Base-by-base conservation (phyloP, 1,140 invertebrate genomes). In the Musca vetustissima region DNA sequence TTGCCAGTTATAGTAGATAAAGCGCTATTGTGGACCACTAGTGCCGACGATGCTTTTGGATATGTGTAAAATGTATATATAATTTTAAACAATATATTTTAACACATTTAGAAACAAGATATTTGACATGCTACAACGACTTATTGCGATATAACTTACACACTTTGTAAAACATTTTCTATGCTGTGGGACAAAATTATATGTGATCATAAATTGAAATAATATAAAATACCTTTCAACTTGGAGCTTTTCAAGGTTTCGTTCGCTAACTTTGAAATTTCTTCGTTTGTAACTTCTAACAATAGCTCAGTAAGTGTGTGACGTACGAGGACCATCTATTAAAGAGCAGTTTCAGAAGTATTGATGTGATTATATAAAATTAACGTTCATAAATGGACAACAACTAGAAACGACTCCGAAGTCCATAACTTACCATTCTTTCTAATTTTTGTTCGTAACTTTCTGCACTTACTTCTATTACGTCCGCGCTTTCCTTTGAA, bases 261-360 rank as follows among this genome's bases (percentile, higher is more conserved):
- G 82, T 89, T 87, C 82, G 92, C 93, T 74, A 96, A 88, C 72
- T 85, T 84, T 73, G 88, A 82, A 78, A 98, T 95, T 87, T 96
- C 93, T 82, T 92, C 89, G 77, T 92, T 94, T 14, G 96, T 98
- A 73, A 97, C 95, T 77, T 97, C 94, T 67, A 98, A 85, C 64
- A 98, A 87, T 75, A 98, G 92, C 86, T 97, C 93, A 50, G 95
- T 98, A 80, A 98, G 84, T 70, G 91, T 90, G 67, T 91, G 86
- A 72, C 94, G 88, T 21, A 98, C 92, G 82, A 89, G 90, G 77
- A 94, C 82, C 92, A 97, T 96, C 95, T 97, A 79, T 59, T 71
- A 71, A 76, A 72, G 6, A 9, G 36, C 11, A 67, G 11, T 48
- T 47, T 55, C 28, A 67, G 25, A 32, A n/a, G 47, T 24, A 11